Conservation (phyloP, 2,888 invertebrate species). For the Herminia tarsipennalis region DNA sequence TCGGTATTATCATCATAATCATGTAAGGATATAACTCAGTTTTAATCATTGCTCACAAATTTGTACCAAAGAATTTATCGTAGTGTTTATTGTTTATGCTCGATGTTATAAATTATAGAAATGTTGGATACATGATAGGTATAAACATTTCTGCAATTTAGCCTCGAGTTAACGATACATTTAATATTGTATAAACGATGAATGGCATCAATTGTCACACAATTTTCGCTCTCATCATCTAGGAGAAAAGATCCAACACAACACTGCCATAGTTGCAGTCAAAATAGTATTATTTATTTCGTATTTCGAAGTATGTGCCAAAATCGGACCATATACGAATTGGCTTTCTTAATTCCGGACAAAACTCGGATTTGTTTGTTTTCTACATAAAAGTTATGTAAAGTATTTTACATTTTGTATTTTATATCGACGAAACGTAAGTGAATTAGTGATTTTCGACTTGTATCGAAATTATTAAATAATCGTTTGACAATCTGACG, state of each 20-base stretch:
- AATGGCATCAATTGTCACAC: conserved; percentile 23
- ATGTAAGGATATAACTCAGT: conserved; percentile 63
- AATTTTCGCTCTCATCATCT: conserved; percentile 27
- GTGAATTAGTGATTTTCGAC: conserved; percentile 2
- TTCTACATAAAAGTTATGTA: conserved; percentile 44
- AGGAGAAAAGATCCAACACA: conserved; percentile 18
- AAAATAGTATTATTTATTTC: conserved; percentile 64
- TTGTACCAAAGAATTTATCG: conserved; percentile 79
- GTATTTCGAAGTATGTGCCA: conserved; percentile 74
- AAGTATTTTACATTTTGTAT: conserved; percentile 55
- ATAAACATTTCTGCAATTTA: conserved; percentile 11
- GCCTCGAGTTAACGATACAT: conserved; percentile 22
- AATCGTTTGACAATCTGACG: conserved; percentile 5
- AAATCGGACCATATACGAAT: conserved; percentile 74
- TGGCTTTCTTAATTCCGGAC: conserved; percentile 56
- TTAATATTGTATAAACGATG: conserved; percentile 19
- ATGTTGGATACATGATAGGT: conserved; percentile 25
- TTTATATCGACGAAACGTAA: conserved; percentile 54
- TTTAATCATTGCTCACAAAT: conserved; percentile 81
- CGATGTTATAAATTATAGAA: conserved; percentile 38
- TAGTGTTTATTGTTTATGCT: conserved; percentile 55
- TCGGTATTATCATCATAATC: conserved; percentile 56
- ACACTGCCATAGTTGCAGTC: conserved; percentile 44
- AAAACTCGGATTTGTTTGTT: conserved; percentile 40
- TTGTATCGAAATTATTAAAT: conserved; percentile 33